Evolutionary conservation across 2,888 invertebrate species (phyloP).

Genomic region (Idaea biselata): DNA sequence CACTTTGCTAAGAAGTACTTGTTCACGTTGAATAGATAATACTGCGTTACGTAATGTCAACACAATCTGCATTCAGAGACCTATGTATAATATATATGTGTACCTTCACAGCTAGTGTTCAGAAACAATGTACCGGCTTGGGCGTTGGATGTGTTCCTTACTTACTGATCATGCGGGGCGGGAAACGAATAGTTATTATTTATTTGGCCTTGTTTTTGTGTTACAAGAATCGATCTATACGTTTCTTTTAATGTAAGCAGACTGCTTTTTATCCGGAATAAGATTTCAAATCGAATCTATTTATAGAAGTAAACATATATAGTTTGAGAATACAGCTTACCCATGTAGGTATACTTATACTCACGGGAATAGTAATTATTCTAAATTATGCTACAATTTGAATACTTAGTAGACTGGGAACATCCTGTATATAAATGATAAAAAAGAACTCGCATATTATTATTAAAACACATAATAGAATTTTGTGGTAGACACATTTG

Average conservation of each 20-base stretch:
- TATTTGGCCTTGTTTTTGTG: not conserved
- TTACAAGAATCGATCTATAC: not conserved
- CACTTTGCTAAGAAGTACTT: constrained; percentile 40
- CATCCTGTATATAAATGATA: not conserved
- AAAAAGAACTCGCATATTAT: constrained; percentile 9
- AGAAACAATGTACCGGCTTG: not conserved
- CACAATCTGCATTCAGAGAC: constrained; percentile 18
- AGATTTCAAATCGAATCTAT: not conserved
- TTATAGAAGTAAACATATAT: not conserved
- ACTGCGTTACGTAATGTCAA: constrained; percentile 42
- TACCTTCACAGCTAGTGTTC: not conserved
- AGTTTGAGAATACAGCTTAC: not conserved
- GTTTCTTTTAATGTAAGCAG: too few relatives aligned
- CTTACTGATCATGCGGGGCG: not conserved
- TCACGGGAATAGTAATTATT: not conserved
- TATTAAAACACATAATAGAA: constrained; percentile 8
- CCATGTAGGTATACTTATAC: not conserved
- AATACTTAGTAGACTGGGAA: not conserved
- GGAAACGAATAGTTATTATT: not conserved
- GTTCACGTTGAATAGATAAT: constrained; percentile 51
- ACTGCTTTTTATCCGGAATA: not conserved
- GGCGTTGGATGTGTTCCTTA: not conserved
- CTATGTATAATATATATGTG: too few relatives aligned
- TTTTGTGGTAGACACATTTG: not conserved
- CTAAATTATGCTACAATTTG: not conserved